These are phyloP conservation scores for Caenorhabditis remanei DNA, from an alignment of 1,140 invertebrate species.

Conservation along the genomic window DNA sequence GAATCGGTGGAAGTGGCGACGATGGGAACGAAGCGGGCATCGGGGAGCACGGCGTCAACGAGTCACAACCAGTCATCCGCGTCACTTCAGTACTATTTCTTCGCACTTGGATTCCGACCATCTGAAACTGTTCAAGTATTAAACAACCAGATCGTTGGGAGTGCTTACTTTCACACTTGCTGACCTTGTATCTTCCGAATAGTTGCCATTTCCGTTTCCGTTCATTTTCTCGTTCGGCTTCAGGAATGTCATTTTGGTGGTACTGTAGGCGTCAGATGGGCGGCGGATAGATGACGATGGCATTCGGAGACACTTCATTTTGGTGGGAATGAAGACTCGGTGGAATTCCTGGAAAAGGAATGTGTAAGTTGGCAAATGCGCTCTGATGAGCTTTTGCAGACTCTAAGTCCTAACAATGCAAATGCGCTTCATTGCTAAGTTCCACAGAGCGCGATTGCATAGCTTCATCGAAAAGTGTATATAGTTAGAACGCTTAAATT, in stretches of 20 bases:
- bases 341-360: slow-evolving; percentile 73
- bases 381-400: background rate
- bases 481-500: too few species aligned
- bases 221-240: slow-evolving; percentile 50
- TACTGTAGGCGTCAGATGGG: slow-evolving; percentile 62
- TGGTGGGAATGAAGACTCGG: slow-evolving; percentile 72
- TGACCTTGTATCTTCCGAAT: slow-evolving; percentile 51
- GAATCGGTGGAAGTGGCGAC: slow-evolving; percentile 43
- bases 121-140: slow-evolving; percentile 16
- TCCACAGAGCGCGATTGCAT: too few species aligned
- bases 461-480: too few species aligned
- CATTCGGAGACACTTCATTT: slow-evolving; percentile 59
- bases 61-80: slow-evolving; percentile 46
- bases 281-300: slow-evolving; percentile 48
- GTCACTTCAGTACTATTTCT: slow-evolving; percentile 59
- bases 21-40: slow-evolving; percentile 35
- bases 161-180: slow-evolving; percentile 50
- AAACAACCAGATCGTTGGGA: background rate
- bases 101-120: slow-evolving; percentile 44
- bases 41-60: slow-evolving; percentile 42
- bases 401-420: too few species aligned
- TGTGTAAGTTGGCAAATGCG: too few species aligned
- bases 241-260: slow-evolving; percentile 60
- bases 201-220: slow-evolving; percentile 34
- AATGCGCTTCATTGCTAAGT: too few species aligned